Base-by-base conservation (phyloP, 2,888 invertebrate species). In the Cheiracanthium punctorium region DNA sequence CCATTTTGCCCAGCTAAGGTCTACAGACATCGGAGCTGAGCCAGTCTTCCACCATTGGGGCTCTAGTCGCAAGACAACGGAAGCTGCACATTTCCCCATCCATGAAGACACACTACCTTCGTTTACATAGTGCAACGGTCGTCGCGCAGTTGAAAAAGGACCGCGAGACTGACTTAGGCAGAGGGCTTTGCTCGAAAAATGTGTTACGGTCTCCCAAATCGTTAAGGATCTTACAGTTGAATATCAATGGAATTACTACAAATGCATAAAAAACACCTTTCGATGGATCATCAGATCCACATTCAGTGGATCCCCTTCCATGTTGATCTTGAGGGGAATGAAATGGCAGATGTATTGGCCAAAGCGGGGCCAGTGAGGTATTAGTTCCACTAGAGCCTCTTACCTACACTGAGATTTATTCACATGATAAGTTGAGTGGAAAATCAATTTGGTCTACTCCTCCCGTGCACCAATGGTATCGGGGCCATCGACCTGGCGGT, bases 31-130 rank as follows among this genome's bases (percentile, higher is more conserved):
- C 24, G 58, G 58, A 58, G 58, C 58, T 24, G 24, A 58, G 24
- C 24, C 24, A 58, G 24, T 58, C 58, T 58, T 58, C 24, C 12
- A 58, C 58, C 20, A 7, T 17, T 24, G 20, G 24, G 1, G 20
- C 58, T 58, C 24, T 24, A 24, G 24, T 24, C 48, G 17, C 14
- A 14, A 2, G 14, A 41, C 30, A 24, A 72, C 48, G 17, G 72
- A 72, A 72, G 72, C 72, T 72, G 72, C 48, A 1, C 29, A 7
- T 48, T 48, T 29, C 72, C 72, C 48, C 72, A 71, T 71, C 71
- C 41, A 71, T 71, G 71, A 71, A 71, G 5, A 71, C 1, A 12
- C 5, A n/a, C 8, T 1, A 0, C 41, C 12, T 17, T n/a, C 0
- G 4, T n/a, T 33, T 70, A n/a, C 69, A 70, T 70, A 2, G 32